These are phyloP conservation scores for Acromyrmex charruanus DNA, from an alignment of 1,140 invertebrate genomes.

Conservation along the genomic window DNA sequence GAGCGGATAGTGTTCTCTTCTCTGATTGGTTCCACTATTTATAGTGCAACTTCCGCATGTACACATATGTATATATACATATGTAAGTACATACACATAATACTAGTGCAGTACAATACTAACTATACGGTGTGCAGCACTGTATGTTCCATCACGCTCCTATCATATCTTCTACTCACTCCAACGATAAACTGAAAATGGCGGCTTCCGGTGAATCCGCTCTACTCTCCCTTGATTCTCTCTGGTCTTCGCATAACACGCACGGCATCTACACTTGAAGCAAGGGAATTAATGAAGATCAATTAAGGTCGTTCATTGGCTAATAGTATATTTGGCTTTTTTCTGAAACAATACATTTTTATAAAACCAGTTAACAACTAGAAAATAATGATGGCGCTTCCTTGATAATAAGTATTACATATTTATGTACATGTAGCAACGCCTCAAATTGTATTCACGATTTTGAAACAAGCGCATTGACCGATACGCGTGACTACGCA, in stretches of 20 bases:
- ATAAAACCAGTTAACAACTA: constrained; percentile 64
- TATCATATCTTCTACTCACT: no score
- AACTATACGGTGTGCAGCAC: no score
- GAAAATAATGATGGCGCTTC: constrained; percentile 36
- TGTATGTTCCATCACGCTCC: no score
- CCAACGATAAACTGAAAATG: no score
- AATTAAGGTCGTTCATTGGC: constrained; percentile 22
- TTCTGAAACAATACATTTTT: constrained; percentile 53
- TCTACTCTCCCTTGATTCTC: no score
- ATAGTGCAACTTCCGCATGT: no score
- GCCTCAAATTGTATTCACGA: constrained; percentile 47
- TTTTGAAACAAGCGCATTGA: constrained; percentile 60
- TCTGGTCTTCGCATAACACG: not conserved
- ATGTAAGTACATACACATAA: no score
- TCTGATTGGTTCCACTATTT: no score
- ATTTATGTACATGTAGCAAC: constrained; percentile 62
- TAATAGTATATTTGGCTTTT: constrained; percentile 65
- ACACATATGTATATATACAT: no score
- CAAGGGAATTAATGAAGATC: not conserved
- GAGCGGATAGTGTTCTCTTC: no score
- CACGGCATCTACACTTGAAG: not conserved
- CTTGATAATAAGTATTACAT: constrained; percentile 66
- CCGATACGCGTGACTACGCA: not conserved
- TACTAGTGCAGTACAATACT: no score
- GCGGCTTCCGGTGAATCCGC: no score